Evolutionary conservation across 2,797 vertebrate species (phyloP).

Genomic region (Percopsis omiscomaycus): DNA sequence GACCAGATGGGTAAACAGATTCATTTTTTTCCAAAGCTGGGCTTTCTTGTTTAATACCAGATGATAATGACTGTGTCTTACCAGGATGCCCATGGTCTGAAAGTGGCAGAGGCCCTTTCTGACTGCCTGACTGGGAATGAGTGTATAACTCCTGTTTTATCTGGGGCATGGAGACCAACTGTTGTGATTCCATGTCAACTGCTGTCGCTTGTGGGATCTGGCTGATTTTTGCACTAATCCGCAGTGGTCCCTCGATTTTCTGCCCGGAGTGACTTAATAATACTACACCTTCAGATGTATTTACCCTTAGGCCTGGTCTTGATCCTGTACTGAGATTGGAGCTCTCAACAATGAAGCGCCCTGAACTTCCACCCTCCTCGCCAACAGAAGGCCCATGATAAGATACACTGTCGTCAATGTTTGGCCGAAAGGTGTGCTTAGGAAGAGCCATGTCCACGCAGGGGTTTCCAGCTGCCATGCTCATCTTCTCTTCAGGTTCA

Average conservation of each 20-base stretch:
- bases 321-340: constrained; percentile 76
- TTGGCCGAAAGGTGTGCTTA: constrained; percentile 83
- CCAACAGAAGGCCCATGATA: constrained; percentile 79
- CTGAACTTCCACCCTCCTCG: constrained; percentile 85
- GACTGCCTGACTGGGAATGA: constrained; percentile 80
- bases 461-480: constrained; percentile 81
- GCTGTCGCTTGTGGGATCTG: constrained; percentile 94
- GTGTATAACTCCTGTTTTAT: constrained; percentile 91
- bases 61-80: constrained; percentile 82
- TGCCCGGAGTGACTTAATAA: constrained; percentile 96
- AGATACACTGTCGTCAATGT: constrained; percentile 83
- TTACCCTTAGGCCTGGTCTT: constrained; percentile 90
- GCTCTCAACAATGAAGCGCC: constrained; percentile 85
- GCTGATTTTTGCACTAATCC: constrained; percentile 97
- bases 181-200: constrained; percentile 95
- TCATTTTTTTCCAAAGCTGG: constrained; percentile 85
- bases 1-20: constrained; percentile 78
- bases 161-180: constrained; percentile 93
- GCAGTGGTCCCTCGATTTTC: constrained; percentile 92
- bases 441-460: constrained; percentile 77
- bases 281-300: constrained; percentile 95
- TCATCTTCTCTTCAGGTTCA: constrained; percentile 87
- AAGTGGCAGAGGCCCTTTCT: constrained; percentile 82
- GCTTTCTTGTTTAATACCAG: constrained; percentile 85
- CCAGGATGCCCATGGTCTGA: constrained; percentile 85